These are phyloP conservation scores for Drosophila pseudotakahashii DNA, from an alignment of 2,888 invertebrate genomes.

Conservation along the genomic window DNA sequence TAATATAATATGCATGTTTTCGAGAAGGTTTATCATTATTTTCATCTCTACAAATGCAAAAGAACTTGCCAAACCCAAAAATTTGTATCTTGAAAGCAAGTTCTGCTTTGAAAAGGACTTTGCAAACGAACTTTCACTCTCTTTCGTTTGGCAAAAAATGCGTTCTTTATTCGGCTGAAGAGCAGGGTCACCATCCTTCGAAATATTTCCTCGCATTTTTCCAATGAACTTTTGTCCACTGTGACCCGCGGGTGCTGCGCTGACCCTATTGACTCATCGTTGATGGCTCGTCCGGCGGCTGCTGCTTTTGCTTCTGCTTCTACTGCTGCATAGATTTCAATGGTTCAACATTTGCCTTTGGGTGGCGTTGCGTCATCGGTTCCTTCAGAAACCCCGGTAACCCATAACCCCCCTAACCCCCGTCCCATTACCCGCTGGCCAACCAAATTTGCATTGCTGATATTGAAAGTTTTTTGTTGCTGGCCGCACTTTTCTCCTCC, in stretches of 20 bases:
- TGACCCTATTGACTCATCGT: constrained; percentile 76
- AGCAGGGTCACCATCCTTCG: background rate
- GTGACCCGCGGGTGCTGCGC: constrained; percentile 51
- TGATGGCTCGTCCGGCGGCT: constrained; percentile 62
- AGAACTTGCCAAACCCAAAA: too few species aligned
- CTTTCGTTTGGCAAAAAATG: constrained; percentile 6
- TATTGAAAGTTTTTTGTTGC: constrained; percentile 68
- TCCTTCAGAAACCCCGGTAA: constrained; percentile 2
- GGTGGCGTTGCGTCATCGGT: constrained; percentile 74
- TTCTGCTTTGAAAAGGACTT: background rate
- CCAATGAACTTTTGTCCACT: constrained; percentile 55
- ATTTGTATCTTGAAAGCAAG: too few species aligned
- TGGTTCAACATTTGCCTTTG: constrained; percentile 62
- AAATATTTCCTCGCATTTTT: constrained; percentile 7
- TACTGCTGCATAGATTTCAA: constrained; percentile 71
- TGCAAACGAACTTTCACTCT: constrained; percentile 24
- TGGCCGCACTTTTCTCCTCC: constrained; percentile 46
- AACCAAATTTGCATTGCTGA: constrained; percentile 76
- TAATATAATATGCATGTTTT: too few species aligned
- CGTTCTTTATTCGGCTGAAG: background rate
- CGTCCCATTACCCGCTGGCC: constrained; percentile 34
- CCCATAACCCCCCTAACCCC: constrained; percentile 11
- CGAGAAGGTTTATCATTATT: too few species aligned
- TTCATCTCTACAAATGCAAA: too few species aligned
- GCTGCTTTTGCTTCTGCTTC: constrained; percentile 30